phyloP scores from a whole-genome alignment of 2,113 vertebrate genomes.

The Hypocryptadius cinnamomeus region DNA sequence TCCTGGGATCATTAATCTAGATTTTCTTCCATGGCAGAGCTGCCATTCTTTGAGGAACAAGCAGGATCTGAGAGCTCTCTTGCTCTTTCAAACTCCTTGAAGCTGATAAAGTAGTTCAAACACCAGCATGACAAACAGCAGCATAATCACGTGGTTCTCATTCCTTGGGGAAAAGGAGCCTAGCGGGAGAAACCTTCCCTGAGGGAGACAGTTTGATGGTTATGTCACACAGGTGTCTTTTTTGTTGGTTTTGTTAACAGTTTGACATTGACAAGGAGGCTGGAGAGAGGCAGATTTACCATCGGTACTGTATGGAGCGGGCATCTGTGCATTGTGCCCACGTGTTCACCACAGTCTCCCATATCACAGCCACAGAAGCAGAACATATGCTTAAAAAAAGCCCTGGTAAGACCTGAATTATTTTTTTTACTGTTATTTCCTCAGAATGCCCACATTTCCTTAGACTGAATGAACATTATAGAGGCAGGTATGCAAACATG shows the following conservation, averaged over 20 bases:
- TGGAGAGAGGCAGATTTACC: conserved; percentile 94
- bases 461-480: neutral
- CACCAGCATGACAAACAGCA: neutral
- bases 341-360: conserved; percentile 92
- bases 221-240: neutral
- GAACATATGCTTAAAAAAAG: conserved; percentile 90
- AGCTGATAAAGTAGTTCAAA: neutral
- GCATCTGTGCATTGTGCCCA: conserved; percentile 90
- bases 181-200: neutral
- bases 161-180: neutral
- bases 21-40: neutral
- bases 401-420: conserved; percentile 72
- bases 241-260: conserved; percentile 60
- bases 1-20: neutral
- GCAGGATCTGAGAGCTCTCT: neutral
- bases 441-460: neutral
- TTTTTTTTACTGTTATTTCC: neutral
- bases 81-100: neutral
- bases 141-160: neutral
- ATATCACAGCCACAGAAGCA: conserved; percentile 94
- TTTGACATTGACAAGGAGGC: conserved; percentile 94
- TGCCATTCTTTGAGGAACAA: neutral
- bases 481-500: neutral
- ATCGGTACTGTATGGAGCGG: conserved; percentile 93
- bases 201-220: neutral